Evolutionary conservation across 53 echinoderm and acorn worm genomes (phyloP).

Genomic region (Paelopatides confundens): DNA sequence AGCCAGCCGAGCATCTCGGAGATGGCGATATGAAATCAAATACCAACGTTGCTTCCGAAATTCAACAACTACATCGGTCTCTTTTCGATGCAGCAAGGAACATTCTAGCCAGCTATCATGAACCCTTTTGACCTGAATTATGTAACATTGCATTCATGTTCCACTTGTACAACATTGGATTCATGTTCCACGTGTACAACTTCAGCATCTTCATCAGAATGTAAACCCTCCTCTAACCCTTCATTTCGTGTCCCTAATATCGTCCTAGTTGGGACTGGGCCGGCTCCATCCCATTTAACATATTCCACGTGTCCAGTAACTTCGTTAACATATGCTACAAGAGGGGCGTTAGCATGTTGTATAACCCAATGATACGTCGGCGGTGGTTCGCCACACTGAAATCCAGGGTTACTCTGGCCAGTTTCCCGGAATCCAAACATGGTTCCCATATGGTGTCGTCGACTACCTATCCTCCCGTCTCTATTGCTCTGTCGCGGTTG

Average conservation of each 20-base stretch:
- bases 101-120: too few relatives aligned
- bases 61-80: too few relatives aligned
- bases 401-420: background rate
- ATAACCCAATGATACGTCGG: conserved; percentile 50
- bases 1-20: too few relatives aligned
- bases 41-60: too few relatives aligned
- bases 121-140: background rate
- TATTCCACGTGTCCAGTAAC: conserved; percentile 5
- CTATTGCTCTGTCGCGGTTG: background rate
- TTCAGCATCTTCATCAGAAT: background rate
- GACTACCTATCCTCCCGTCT: background rate
- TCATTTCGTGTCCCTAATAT: conserved; percentile 20
- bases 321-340: conserved; percentile 20
- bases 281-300: conserved; percentile 43
- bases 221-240: background rate
- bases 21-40: too few relatives aligned
- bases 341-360: conserved; percentile 36
- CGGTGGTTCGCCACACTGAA: conserved; percentile 15
- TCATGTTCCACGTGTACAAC: background rate
- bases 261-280: conserved; percentile 40
- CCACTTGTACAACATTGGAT: background rate
- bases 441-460: background rate
- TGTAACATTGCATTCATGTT: background rate
- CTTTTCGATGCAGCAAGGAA: too few relatives aligned
- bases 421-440: conserved; percentile 11